Evolutionary conservation across 2,113 vertebrate genomes (phyloP).

Genomic region (Micromys minutus): DNA sequence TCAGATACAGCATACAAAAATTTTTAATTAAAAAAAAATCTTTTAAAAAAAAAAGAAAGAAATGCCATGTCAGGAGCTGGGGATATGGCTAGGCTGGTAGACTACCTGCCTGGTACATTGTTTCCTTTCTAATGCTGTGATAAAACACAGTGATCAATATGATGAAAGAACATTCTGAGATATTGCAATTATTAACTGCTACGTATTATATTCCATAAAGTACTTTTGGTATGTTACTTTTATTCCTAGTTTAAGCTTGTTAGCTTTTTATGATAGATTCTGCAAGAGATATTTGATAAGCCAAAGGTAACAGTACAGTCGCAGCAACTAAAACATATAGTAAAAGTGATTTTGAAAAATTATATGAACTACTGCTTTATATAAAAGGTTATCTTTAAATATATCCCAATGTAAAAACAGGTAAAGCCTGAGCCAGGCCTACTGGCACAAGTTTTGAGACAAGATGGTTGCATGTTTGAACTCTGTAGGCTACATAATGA

Average conservation of each 20-base stretch:
- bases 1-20: background rate
- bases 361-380: background rate
- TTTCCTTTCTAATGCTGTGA: background rate
- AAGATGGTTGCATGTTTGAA: background rate
- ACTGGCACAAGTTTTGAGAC: no score
- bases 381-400: conserved; percentile 19
- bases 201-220: background rate
- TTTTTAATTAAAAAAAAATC: background rate
- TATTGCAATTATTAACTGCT: background rate
- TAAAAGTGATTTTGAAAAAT: conserved; percentile 31
- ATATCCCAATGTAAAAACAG: conserved; percentile 18
- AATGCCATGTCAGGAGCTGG: background rate
- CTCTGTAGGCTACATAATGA: background rate
- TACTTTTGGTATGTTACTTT: background rate
- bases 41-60: background rate
- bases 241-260: background rate
- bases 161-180: background rate
- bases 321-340: background rate
- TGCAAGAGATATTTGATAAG: background rate
- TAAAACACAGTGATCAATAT: background rate
- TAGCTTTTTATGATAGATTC: background rate
- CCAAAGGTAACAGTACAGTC: background rate
- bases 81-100: background rate
- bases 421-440: background rate
- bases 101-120: background rate